These are phyloP conservation scores for Plestiodon gilberti DNA, from an alignment of 2,113 vertebrate species.

Conservation along the genomic window DNA sequence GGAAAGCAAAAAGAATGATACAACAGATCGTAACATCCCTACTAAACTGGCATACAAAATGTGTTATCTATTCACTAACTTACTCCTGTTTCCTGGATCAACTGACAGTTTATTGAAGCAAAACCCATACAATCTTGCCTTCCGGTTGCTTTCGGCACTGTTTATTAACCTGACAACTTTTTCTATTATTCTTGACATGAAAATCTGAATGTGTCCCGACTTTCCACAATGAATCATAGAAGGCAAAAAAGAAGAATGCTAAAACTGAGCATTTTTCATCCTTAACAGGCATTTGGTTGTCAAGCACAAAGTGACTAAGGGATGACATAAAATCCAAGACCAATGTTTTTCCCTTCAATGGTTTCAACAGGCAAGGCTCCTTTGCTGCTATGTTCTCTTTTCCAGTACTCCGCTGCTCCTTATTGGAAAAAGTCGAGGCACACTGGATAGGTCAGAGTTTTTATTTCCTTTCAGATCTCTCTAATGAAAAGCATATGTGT, in stretches of 20 bases:
- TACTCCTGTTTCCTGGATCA: background rate
- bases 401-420: constrained; percentile 54
- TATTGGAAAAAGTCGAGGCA: constrained; percentile 67
- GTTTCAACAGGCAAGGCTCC: constrained; percentile 55
- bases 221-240: constrained; percentile 20
- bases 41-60: background rate
- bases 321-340: constrained; percentile 22
- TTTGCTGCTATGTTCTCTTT: constrained; percentile 50
- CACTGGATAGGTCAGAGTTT: constrained; percentile 81
- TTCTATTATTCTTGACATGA: background rate
- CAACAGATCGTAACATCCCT: background rate
- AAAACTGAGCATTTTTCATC: constrained; percentile 27
- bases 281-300: constrained; percentile 34
- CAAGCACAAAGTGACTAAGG: constrained; percentile 12
- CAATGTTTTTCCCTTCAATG: constrained; percentile 38
- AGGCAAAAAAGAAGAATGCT: constrained; percentile 23
- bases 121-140: background rate
- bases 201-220: constrained; percentile 6
- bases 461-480: constrained; percentile 80
- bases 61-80: background rate
- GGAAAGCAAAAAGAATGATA: background rate
- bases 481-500: constrained; percentile 88
- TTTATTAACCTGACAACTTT: background rate
- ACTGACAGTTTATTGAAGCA: background rate
- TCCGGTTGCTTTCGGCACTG: background rate